Evolutionary conservation across 2,888 invertebrate genomes (phyloP), one percentile per base, ranked within the genome.

Genomic region (Hirtodrosophila duncani): DNA sequence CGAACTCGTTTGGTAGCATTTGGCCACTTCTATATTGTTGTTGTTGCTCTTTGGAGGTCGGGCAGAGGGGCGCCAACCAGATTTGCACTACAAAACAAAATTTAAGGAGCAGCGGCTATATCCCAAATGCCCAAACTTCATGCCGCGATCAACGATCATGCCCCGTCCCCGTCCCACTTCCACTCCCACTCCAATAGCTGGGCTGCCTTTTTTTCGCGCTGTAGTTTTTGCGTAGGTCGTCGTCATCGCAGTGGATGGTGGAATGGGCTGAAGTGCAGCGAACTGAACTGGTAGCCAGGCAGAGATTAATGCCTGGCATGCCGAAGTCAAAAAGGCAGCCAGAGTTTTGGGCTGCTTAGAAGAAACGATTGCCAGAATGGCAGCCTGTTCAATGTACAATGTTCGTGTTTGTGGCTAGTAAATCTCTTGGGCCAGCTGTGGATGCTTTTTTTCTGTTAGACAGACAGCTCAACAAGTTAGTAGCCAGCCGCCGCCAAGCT

Each of bases 151-250:
- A n/a, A n/a, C n/a, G 31, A 45, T 45, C 18, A 45, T 7, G 1
- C n/a, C 21, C 23, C 24, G 21, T 11, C 23, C 17, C 17, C 16
- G 16, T 5, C 30, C 14, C 20, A 6, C 18, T 48, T 23, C 27
- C 27, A 5, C 17, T 18, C 17, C 16, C 8, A 18, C 33, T 36
- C 36, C n/a, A n/a, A n/a, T n/a, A n/a, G n/a, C n/a, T n/a, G n/a
- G n/a, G 45, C 52, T 63, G 77, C 72, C 80, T 69, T 51, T 67
- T 79, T 79, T 75, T 80, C 80, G 74, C 80, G 80, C 80, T 77
- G 80, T 78, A 77, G 77, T 80, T 72, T 74, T 74, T 67, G 72
- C 77, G 72, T 79, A 75, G 79, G 72, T 39, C 43, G 59, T 36
- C 13, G 23, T 16, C 7, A 3, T 8, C 3, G 26, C 8, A 3